Percentiles rank a stretch among this genome's conserved stretches.
These are phyloP conservation scores for Meiosimyza decipiens DNA, from an alignment of 2,888 invertebrate genomes.

Conservation along the genomic window DNA sequence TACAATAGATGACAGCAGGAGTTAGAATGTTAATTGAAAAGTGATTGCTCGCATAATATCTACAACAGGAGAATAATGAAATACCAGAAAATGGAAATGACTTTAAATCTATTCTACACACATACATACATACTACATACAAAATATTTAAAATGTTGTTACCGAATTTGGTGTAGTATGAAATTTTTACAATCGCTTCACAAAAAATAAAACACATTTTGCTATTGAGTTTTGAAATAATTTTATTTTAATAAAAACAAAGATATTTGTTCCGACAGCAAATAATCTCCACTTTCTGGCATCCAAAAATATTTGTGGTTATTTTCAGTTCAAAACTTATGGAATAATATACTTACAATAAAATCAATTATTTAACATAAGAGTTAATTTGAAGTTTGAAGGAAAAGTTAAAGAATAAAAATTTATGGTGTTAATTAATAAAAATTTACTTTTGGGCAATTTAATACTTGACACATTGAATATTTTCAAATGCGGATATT, in stretches of 20 bases:
- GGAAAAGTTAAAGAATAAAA: slow-evolving; percentile 14
- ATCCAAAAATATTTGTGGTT: slow-evolving; percentile 36
- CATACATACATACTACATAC: background rate
- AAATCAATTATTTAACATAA: background rate
- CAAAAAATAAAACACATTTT: slow-evolving; percentile 50
- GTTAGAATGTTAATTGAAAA: too few species aligned
- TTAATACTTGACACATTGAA: slow-evolving; percentile 36
- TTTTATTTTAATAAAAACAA: slow-evolving; percentile 38
- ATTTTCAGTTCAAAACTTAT: slow-evolving; percentile 1
- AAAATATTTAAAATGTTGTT: background rate
- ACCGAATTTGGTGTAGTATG: background rate
- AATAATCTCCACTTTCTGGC: slow-evolving; percentile 62
- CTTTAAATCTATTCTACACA: slow-evolving; percentile 11
- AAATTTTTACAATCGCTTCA: slow-evolving; percentile 32
- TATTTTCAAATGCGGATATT: slow-evolving; percentile 22
- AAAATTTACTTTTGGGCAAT: slow-evolving; percentile 32
- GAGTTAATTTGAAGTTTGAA: background rate
- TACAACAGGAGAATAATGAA: background rate
- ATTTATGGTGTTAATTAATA: slow-evolving; percentile 23
- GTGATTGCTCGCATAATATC: too few species aligned
- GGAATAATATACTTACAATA: slow-evolving; percentile 29
- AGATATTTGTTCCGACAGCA: slow-evolving; percentile 46
- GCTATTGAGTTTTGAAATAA: slow-evolving; percentile 39
- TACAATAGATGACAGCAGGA: too few species aligned
- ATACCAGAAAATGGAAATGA: slow-evolving; percentile 60